Base-by-base conservation (phyloP, 92 coral and sea anemone species). In the Plumapathes pennacea region DNA sequence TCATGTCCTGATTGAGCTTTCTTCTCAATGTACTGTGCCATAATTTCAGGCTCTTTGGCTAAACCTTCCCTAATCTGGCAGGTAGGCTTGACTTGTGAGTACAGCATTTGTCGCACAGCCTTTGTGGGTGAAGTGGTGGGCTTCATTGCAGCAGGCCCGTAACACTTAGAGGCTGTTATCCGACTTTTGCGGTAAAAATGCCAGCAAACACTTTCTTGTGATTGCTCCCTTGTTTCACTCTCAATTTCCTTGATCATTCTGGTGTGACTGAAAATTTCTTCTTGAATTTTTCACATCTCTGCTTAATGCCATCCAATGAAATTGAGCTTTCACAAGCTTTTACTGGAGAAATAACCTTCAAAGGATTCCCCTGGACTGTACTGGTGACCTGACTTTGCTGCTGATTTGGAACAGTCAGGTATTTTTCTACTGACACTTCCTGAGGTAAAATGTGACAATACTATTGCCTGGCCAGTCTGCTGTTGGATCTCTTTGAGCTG, bases 131-230 rank as follows among this genome's bases (percentile, higher is more conserved):
- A 78, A 5, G 73, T 70, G 24, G 66, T 57, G 38, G 42, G 58
- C 51, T 55, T 78, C 42, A 48, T 31, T 26, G 56, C 78, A 36
- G 85, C 73, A 6, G 54, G 49, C 41, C 79, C 26, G 47, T 70
- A 53, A 52, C 85, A 78, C 39, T 78, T 69, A 19, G 84, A 42
- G 10, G 84, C 84, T 32, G 84, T 69, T 36, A 69, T 77, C 44
- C 72, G 58, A 39, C 40, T 55, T 18, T 69, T 42, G 47, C 78
- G 38, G 19, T 50, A 65, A 52, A 58, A 26, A 41, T 77, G 62
- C 77, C 71, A 49, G 32, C n/a, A n/a, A 51, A 52, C 24, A 25
- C 34, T 21, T 20, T 38, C 53, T 55, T 54, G 54, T 60, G 78
- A 69, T 49, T 70, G 79, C 8, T 53, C 67, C 54, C 73, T 41